These are phyloP conservation scores for Belonocnema kinseyi DNA, from an alignment of 1,140 invertebrate genomes.

Conservation along the genomic window DNA sequence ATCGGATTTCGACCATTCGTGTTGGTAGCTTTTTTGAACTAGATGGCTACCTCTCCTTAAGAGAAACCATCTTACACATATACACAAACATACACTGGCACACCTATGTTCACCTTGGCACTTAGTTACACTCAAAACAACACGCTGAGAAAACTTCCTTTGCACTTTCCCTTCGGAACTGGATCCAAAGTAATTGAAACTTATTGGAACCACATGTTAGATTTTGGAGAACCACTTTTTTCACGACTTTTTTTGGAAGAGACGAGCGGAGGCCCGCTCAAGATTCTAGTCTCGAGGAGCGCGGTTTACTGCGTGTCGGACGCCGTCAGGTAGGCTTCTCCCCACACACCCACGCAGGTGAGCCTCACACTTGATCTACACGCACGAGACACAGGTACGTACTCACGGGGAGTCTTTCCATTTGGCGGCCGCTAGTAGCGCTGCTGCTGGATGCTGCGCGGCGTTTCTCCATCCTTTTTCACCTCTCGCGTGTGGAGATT, in stretches of 20 bases:
- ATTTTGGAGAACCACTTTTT: background rate
- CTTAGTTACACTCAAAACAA: slow-evolving; percentile 3
- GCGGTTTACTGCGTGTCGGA: slow-evolving; percentile 73
- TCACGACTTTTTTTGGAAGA: slow-evolving; percentile 17
- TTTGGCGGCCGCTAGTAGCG: slow-evolving; percentile 74
- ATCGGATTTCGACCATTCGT: background rate
- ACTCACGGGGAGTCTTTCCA: slow-evolving; percentile 66
- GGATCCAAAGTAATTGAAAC: slow-evolving; percentile 5
- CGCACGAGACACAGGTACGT: slow-evolving; percentile 49
- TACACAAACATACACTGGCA: slow-evolving; percentile 11
- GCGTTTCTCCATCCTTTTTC: slow-evolving; percentile 54
- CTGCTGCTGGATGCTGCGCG: slow-evolving; percentile 74
- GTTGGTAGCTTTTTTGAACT: background rate
- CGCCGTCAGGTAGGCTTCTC: slow-evolving; percentile 74
- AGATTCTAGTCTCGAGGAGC: slow-evolving; percentile 60
- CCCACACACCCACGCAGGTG: slow-evolving; percentile 66
- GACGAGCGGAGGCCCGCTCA: slow-evolving; percentile 35
- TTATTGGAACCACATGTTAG: background rate
- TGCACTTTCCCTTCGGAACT: slow-evolving; percentile 33
- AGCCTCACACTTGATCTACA: slow-evolving; percentile 60
- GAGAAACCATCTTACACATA: slow-evolving; percentile 35
- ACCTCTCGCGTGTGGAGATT: slow-evolving; percentile 36
- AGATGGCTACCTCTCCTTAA: background rate
- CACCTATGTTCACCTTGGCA: slow-evolving; percentile 25
- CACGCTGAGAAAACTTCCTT: background rate